Conservation (phyloP, 2,888 invertebrate species). For the Cremastinae sp. region DNA sequence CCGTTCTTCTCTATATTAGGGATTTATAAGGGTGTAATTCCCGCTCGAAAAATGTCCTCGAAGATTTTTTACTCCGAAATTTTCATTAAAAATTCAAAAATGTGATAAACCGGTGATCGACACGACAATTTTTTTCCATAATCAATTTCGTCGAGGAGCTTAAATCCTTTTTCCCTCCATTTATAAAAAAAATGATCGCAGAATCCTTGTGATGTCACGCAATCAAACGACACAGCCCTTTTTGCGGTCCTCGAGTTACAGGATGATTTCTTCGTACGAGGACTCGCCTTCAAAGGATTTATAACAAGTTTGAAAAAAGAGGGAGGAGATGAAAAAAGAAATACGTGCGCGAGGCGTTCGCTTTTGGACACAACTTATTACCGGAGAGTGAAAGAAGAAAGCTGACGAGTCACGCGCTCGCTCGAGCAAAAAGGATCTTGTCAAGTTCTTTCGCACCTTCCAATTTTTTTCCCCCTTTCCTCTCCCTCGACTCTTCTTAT, state of each 20-base stretch:
- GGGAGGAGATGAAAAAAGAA: constrained; percentile 20
- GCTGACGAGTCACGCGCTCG: constrained; percentile 58
- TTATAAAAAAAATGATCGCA: constrained; percentile 22
- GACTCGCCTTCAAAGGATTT: constrained; percentile 22
- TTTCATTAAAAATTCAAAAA: not conserved
- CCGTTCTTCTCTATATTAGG: no score
- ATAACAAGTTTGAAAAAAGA: constrained; percentile 22
- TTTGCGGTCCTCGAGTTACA: constrained; percentile 17
- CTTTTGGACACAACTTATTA: constrained; percentile 52
- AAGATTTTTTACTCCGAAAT: not conserved
- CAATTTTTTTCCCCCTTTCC: constrained; percentile 20
- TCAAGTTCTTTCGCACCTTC: constrained; percentile 52
- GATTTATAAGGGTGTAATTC: no score
- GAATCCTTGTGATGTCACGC: constrained; percentile 35
- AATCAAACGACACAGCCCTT: constrained; percentile 39
- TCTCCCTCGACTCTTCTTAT: constrained; percentile 4
- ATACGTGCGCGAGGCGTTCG: constrained; percentile 32
- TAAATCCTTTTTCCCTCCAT: not conserved
- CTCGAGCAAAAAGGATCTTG: constrained; percentile 45
- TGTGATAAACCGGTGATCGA: no score
- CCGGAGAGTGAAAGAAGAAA: constrained; percentile 45
- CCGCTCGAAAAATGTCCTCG: no score
- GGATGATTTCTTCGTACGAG: not conserved
- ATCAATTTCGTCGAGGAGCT: no score
- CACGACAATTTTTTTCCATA: no score